Evolutionary conservation across 2,888 invertebrate species (phyloP).

Genomic region (Mesoligia furuncula): DNA sequence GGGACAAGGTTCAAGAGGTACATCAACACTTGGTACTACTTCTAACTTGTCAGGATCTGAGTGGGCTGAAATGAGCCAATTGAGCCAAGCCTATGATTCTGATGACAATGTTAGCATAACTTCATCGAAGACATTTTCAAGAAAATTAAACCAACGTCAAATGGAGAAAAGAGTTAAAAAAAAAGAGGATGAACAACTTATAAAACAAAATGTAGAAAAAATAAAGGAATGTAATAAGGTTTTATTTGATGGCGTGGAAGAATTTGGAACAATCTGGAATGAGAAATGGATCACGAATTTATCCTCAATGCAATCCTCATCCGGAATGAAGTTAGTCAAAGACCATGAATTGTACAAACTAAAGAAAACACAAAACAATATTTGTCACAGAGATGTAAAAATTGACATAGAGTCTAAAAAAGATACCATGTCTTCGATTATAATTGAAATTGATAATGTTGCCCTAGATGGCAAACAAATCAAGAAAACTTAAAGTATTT

Average conservation of each 20-base stretch:
- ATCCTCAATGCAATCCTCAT: slow-evolving; percentile 70
- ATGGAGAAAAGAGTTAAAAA: slow-evolving; percentile 36
- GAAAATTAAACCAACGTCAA: slow-evolving; percentile 36
- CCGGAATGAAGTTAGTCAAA: slow-evolving; percentile 72
- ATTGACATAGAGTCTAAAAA: slow-evolving; percentile 73
- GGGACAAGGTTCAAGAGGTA: slow-evolving; percentile 1
- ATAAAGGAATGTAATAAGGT: slow-evolving; percentile 72
- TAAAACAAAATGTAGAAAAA: slow-evolving; percentile 69
- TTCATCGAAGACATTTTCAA: slow-evolving; percentile 28
- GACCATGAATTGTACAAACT: slow-evolving; percentile 73
- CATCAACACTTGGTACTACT: slow-evolving; percentile 46
- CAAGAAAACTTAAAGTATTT: slow-evolving; percentile 8
- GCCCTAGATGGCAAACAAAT: slow-evolving; percentile 2
- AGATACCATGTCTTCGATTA: slow-evolving; percentile 69
- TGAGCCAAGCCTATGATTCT: slow-evolving; percentile 66
- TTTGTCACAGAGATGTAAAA: slow-evolving; percentile 72
- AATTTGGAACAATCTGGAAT: slow-evolving; percentile 70
- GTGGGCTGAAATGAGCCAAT: slow-evolving; percentile 74
- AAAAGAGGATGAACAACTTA: slow-evolving; percentile 58
- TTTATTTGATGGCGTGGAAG: slow-evolving; percentile 58
- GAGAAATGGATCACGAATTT: slow-evolving; percentile 78
- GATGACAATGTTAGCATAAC: slow-evolving; percentile 64
- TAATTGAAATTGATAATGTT: slow-evolving; percentile 70
- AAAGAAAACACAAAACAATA: slow-evolving; percentile 54
- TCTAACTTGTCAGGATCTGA: slow-evolving; percentile 70